phyloP scores from a whole-genome alignment of 2,797 vertebrate genomes.

The Sarcophilus harrisii region DNA sequence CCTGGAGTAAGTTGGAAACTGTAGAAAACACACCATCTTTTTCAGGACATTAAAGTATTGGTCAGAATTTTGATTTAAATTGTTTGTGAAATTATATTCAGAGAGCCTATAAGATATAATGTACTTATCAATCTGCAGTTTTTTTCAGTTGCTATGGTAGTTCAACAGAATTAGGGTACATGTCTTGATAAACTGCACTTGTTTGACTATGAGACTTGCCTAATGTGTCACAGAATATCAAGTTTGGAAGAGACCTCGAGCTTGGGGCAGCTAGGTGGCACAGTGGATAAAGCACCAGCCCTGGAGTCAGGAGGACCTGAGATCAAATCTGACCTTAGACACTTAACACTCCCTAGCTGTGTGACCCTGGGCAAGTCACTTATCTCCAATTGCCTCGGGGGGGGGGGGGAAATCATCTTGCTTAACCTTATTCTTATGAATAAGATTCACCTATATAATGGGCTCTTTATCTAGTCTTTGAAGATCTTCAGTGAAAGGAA shows the following conservation, averaged over 20 bases:
- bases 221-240: background rate
- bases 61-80: too few relatives aligned
- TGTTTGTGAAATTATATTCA: rapidly evolving
- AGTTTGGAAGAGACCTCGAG: background rate
- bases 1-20: background rate
- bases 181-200: background rate
- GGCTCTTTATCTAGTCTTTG: background rate
- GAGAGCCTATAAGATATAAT: rapidly evolving
- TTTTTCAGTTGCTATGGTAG: background rate
- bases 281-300: too few relatives aligned
- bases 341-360: too few relatives aligned
- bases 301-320: too few relatives aligned
- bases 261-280: too few relatives aligned
- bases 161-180: rapidly evolving
- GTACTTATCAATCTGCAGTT: background rate
- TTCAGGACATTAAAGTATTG: rapidly evolving
- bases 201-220: background rate
- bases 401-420: background rate
- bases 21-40: background rate
- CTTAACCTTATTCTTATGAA: background rate
- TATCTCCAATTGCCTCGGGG: too few relatives aligned
- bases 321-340: too few relatives aligned
- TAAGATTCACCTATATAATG: background rate
- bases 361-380: too few relatives aligned
- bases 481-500: background rate